Evolutionary conservation across 2,888 invertebrate genomes (phyloP).

Genomic region (Neelides folsomi): DNA sequence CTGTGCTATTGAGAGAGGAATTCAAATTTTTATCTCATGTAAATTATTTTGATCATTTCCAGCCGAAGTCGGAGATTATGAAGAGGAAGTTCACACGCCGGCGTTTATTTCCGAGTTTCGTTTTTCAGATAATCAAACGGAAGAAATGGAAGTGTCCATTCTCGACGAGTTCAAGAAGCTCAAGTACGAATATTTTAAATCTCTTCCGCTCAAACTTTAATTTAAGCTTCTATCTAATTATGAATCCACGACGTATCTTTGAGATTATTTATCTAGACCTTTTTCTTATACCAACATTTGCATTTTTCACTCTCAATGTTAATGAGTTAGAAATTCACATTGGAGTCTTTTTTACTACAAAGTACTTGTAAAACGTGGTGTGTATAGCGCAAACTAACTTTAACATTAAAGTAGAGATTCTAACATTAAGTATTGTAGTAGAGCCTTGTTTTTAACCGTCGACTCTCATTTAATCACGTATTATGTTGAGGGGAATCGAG

Average conservation of each 20-base stretch:
- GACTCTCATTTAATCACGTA: no score
- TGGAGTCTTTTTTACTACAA: no score
- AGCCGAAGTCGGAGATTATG: conserved; percentile 97
- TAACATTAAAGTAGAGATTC: no score
- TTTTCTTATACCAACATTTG: no score
- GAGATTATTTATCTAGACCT: not conserved
- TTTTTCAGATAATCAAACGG: conserved; percentile 90
- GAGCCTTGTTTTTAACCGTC: no score
- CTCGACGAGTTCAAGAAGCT: conserved; percentile 80
- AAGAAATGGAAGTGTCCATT: conserved; percentile 89
- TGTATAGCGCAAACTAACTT: no score
- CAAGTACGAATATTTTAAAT: conserved; percentile 38
- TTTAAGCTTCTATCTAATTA: not conserved
- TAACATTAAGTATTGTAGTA: no score
- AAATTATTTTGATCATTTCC: conserved; percentile 29
- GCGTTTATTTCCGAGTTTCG: conserved; percentile 95
- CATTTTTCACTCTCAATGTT: no score
- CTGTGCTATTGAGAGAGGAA: not conserved
- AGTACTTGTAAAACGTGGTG: no score
- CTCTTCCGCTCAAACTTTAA: not conserved
- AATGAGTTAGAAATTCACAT: no score
- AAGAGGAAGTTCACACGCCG: conserved; percentile 79
- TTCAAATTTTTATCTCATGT: not conserved
- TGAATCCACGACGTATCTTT: not conserved
- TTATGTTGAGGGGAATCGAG: no score